Base-by-base conservation (phyloP, 2,888 invertebrate species). In the Dasysyrphus tricinctus region DNA sequence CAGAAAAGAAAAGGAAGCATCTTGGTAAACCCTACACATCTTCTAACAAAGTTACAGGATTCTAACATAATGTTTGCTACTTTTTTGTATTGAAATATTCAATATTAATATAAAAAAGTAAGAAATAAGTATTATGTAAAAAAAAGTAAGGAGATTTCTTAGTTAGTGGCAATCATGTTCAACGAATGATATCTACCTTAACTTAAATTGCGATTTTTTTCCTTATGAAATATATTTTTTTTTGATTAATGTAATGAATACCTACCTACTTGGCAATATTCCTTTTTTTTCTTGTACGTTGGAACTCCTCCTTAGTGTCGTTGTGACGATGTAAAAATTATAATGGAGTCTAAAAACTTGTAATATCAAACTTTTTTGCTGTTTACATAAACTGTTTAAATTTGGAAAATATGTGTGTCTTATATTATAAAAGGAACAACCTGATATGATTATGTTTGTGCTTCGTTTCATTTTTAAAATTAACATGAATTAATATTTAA, bases 171-270 rank as follows among this genome's bases (percentile, higher is more conserved):
- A 56, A 56, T 3, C 56, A 32, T 56, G 32, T 2, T n/a, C 56
- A 1, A 1, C 2, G 34, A 54, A 54, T 29, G n/a, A 32, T 32
- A 54, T 11, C 9, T 49, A 3, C 16, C 5, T 56, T 5, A 34
- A 65, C 24, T 24, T 24, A 24, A 3, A 1, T 24, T 24, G 16
- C 47, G 49, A 83, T 65, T 57, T 44, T 49, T 72, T 75, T 44
- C 19, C 19, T 6, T 83, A 5, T 83, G 24, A 39, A 37, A 2
- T 57, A 2, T 57, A 5, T 29, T 9, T 61, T 69, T 70, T 75
- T 56, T 69, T 73, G n/a, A 47, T n/a, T 65, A 70, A 74, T 70
- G 79, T 75, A 70, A 83, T 83, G 79, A 79, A 79, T 83, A 70
- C 24, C 24, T 24, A 24, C 24, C 24, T 24, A 24, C 75, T 83